Evolutionary conservation across 1,140 invertebrate genomes (phyloP).

Genomic region (Propsilocerus akamusi): DNA sequence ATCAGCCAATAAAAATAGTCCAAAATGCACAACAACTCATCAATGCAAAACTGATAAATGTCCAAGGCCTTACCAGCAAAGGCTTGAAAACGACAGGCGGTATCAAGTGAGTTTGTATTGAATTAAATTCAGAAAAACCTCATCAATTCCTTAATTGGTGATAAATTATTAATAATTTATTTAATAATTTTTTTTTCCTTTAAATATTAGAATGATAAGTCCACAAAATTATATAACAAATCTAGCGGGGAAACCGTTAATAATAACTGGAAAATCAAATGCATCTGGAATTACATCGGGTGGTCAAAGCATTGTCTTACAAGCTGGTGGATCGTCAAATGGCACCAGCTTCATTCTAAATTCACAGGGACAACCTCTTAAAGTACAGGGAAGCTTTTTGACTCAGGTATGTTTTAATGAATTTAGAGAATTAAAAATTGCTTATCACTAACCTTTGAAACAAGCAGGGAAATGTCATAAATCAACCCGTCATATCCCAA

Average conservation of each 20-base stretch:
- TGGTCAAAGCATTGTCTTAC: constrained; percentile 20
- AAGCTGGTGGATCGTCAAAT: constrained; percentile 11
- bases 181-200: neutral
- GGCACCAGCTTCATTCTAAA: constrained; percentile 19
- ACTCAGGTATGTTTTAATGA: neutral
- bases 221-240: constrained; percentile 29
- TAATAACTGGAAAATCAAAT: constrained; percentile 34
- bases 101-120: constrained; percentile 10
- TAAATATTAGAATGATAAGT: constrained; percentile 32
- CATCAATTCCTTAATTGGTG: no score
- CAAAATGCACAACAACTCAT: constrained; percentile 17
- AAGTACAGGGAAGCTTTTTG: constrained; percentile 14
- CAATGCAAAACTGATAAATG: constrained; percentile 22
- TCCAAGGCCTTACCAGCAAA: constrained; percentile 3
- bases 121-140: no score
- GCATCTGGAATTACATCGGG: constrained; percentile 24
- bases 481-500: constrained; percentile 6
- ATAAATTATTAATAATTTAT: neutral
- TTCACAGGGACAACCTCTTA: constrained; percentile 17
- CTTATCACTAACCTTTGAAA: neutral
- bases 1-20: neutral
- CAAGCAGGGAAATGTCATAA: neutral
- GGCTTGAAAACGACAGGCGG: constrained; percentile 5
- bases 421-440: neutral
- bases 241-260: constrained; percentile 40